Evolutionary conservation across 2,113 vertebrate genomes (phyloP).

Genomic region (Paradoxurus hermaphroditus): DNA sequence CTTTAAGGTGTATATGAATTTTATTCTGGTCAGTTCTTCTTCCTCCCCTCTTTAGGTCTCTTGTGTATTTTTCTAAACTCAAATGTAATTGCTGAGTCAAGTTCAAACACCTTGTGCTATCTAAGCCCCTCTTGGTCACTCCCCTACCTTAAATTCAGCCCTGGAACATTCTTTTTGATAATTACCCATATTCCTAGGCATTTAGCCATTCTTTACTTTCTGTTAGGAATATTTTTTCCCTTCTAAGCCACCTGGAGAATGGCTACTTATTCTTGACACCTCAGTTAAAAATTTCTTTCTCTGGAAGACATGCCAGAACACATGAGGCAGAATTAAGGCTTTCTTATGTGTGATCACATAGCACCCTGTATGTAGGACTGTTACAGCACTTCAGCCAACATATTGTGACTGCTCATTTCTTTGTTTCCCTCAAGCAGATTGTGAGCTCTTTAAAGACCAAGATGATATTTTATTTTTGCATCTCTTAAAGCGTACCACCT

Average conservation of each 20-base stretch:
- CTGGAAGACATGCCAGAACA: neutral
- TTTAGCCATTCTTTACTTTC: neutral
- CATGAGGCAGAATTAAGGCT: neutral
- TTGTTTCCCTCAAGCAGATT: neutral
- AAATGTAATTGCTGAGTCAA: neutral
- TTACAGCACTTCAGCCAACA: neutral
- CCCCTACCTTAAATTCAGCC: neutral
- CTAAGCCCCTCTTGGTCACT: neutral
- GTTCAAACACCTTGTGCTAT: neutral
- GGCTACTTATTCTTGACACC: neutral
- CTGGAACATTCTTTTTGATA: neutral
- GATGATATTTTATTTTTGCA: neutral
- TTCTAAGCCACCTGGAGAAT: neutral
- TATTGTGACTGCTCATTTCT: neutral
- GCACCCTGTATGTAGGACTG: fast-evolving
- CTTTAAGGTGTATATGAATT: neutral
- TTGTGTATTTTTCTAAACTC: neutral
- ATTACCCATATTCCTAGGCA: neutral
- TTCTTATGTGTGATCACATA: neutral
- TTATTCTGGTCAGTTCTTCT: neutral
- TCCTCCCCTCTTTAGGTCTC: too few relatives aligned
- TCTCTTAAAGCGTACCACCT: neutral
- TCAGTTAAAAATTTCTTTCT: neutral
- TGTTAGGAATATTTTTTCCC: neutral
- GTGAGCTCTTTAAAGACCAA: neutral